Evolutionary conservation across 2,113 vertebrate genomes (phyloP), one percentile per base, ranked within the genome.

Genomic region (Anarhynchus alexandrinus): DNA sequence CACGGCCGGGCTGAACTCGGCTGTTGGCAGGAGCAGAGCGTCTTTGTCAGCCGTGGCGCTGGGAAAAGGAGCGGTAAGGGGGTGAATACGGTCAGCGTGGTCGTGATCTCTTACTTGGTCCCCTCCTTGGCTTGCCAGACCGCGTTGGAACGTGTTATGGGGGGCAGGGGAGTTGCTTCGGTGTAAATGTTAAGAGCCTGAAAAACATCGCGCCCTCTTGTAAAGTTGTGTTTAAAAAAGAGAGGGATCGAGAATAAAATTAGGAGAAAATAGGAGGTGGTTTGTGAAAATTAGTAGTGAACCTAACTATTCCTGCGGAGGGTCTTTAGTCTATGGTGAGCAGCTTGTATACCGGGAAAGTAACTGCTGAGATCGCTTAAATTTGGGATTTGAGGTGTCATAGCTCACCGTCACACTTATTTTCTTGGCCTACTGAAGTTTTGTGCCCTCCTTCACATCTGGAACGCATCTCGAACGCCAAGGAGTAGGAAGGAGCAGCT

Each of bases 91-190:
- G 25, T 40, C 51, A 59, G 58, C 22, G 70, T 12, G 22, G 59
- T 66, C 32, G 3, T 1, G 2, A 18, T 54, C 51, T 77, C 55
- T 54, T 32, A 15, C 2, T n/a, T n/a, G n/a, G n/a, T n/a, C 36
- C 38, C 27, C 42, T 59, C 27, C 58, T 15, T 30, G 21, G 10
- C 61, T 64, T 32, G 11, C 9, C 29, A 11, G 32, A 6, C 71
- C 1, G 0, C 8, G 9, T 2, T 73, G 67, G 49, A 77, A 51
- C 1, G 1, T 40, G 61, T 32, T 72, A 6, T 3, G 10, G 30
- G 52, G 55, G 16, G 7, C 22, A 79, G 38, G 36, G 43, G 40
- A 76, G 23, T 43, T 70, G 36, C 42, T 88, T 51, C 32, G 25
- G 19, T 42, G 1, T 59, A 29, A 90, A 42, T 38, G 4, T 17